Evolutionary conservation across 2,888 invertebrate species (phyloP), one percentile per base, ranked within the genome.

Genomic region (Drosophila quinaria): DNA sequence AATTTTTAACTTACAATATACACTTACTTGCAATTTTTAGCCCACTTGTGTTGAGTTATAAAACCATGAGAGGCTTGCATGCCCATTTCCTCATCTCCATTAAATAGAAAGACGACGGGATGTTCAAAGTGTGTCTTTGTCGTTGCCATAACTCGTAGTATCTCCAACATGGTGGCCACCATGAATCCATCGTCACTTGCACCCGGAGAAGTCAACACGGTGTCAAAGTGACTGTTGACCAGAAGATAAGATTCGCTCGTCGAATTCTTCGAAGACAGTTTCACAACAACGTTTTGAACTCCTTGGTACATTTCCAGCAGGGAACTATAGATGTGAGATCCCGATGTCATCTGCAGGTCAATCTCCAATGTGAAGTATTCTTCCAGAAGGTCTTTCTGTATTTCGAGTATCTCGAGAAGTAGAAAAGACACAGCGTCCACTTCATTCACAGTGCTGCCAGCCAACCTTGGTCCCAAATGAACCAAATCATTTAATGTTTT

Each of bases 171-270:
- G 3, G 94, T 93, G 15, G 94, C 94, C 87, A 95, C 94, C 89
- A 94, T 94, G 17, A 94, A 93, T 11, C 94, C 94, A 92, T 95
- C 94, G 90, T 95, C 95, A 67, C 94, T 94, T 8, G 94, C 97
- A 79, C 95, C 96, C 15, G 97, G 95, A 60, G 97, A 97, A 51
- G 97, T 95, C 4, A 58, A 8, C 9, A 62, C 70, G 0, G 74
- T 47, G 92, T 99, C 99, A 92, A 97, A 98, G 92, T 99, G 99
- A 81, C 98, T 97, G 93, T 98, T 99, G 59, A 99, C 93, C 39
- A 98, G 93, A 9, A 92, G 72, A 58, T 90, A 90, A 1, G 87
- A 83, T 17, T 86, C 76, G 44, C 91, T 91, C 3, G 80, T 85
- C 1, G 87, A 81, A 54, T 78, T 79, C 56, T 77, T 91, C 0